phyloP scores from a whole-genome alignment of 2,888 invertebrate genomes.

The Acleris literana region DNA sequence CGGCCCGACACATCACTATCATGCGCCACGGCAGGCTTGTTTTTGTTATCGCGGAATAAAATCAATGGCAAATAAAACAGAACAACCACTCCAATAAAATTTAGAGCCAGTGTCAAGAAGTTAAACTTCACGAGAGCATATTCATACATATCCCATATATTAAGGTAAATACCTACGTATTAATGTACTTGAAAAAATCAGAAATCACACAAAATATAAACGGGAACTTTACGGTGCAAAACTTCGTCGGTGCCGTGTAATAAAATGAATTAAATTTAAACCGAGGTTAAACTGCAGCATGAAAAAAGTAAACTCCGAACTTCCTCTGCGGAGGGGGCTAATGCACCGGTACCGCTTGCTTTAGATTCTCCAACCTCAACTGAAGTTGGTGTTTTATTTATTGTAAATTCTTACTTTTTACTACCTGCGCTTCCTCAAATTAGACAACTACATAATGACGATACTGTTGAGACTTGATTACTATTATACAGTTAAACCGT shows the following conservation, averaged over 20 bases:
- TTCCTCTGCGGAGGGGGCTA: conserved; percentile 7
- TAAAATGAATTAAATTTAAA: conserved; percentile 29
- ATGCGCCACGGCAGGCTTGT: too few relatives aligned
- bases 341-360: conserved; percentile 19
- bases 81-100: too few relatives aligned
- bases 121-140: too few relatives aligned
- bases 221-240: not conserved
- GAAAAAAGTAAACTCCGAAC: conserved; percentile 30
- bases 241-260: conserved; percentile 9
- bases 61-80: too few relatives aligned
- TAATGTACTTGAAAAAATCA: too few relatives aligned
- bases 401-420: not conserved
- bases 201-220: conserved; percentile 2
- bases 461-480: too few relatives aligned
- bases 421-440: too few relatives aligned
- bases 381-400: conserved; percentile 1
- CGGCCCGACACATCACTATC: not conserved
- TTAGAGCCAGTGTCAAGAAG: too few relatives aligned
- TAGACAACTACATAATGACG: too few relatives aligned
- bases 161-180: too few relatives aligned
- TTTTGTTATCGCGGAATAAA: not conserved
- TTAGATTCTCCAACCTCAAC: conserved; percentile 11
- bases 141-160: too few relatives aligned
- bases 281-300: conserved; percentile 25
- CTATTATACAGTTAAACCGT: too few relatives aligned